Evolutionary conservation across 2,113 vertebrate species (phyloP).

Genomic region (Larimichthys polyactis): DNA sequence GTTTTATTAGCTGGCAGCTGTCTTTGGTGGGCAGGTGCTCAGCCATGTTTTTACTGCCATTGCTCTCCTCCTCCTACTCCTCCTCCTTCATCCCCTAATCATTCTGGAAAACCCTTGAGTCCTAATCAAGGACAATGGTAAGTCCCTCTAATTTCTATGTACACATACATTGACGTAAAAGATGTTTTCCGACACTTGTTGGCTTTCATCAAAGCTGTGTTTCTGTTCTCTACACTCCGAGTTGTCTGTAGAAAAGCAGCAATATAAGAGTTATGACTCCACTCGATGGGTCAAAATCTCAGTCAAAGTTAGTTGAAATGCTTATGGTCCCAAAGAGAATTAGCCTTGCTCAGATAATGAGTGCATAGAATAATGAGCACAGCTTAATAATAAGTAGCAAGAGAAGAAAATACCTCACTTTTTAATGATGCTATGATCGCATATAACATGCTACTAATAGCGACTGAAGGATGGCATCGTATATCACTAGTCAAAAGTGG

Average conservation of each 20-base stretch:
- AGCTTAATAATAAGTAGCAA: background rate
- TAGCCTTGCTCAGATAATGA: conserved; percentile 26
- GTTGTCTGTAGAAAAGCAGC: conserved; percentile 38
- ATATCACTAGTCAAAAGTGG: background rate
- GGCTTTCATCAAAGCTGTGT: background rate
- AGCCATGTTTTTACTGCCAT: conserved; percentile 64
- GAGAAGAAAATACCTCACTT: background rate
- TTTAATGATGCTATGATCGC: background rate
- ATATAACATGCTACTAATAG: conserved; percentile 14
- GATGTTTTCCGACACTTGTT: background rate
- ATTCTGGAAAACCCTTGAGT: conserved; percentile 42
- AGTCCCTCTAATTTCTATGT: conserved; percentile 1
- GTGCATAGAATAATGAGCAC: conserved; percentile 31
- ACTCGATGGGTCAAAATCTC: conserved; percentile 20
- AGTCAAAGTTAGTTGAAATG: conserved; percentile 40
- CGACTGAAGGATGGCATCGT: background rate
- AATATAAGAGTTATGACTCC: conserved; percentile 55
- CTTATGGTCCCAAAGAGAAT: conserved; percentile 38
- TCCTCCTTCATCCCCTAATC: conserved; percentile 38
- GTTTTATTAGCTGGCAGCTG: conserved; percentile 64
- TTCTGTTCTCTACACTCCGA: conserved; percentile 25
- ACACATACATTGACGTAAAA: conserved; percentile 2
- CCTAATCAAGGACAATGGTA: conserved; percentile 55
- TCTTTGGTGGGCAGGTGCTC: conserved; percentile 65
- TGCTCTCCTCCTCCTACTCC: conserved; percentile 37